Evolutionary conservation across 2,113 vertebrate species (phyloP).

Genomic region (Saimiri boliviensis): DNA sequence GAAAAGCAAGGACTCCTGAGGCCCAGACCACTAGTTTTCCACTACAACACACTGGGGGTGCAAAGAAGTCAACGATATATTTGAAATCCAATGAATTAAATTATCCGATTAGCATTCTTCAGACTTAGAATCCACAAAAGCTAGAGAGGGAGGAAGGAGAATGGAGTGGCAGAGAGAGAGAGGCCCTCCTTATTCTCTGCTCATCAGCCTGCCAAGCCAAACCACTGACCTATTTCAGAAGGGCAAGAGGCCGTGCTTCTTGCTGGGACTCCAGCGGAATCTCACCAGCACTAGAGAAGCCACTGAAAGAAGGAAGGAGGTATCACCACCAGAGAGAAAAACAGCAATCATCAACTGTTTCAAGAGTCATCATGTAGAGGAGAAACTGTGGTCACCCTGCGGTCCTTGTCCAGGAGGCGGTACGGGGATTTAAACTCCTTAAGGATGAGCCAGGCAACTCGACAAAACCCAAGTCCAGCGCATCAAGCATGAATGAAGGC

Average conservation of each 20-base stretch:
- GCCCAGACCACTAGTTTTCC: not conserved
- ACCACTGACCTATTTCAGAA: accelerated
- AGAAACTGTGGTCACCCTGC: not conserved
- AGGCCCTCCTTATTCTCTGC: not conserved
- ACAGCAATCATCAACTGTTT: not conserved
- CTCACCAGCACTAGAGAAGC: not conserved
- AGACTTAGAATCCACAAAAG: not conserved
- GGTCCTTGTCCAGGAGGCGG: not conserved
- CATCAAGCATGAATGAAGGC: not conserved
- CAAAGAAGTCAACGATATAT: not conserved
- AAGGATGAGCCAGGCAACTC: not conserved
- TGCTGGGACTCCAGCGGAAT: not conserved
- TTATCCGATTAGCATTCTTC: too few relatives aligned
- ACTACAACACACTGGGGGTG: not conserved
- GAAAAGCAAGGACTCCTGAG: not conserved
- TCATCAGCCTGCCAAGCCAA: not conserved
- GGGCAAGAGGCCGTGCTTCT: too few relatives aligned
- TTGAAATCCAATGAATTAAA: not conserved
- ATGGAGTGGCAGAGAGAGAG: not conserved
- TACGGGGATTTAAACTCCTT: not conserved
- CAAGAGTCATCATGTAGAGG: not conserved
- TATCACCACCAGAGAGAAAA: not conserved
- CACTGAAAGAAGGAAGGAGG: not conserved
- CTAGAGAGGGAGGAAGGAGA: not conserved
- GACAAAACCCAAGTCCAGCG: not conserved